Evolutionary conservation across 2,888 invertebrate genomes (phyloP), one percentile per base, ranked within the genome.

Genomic region (Pogonocherus hispidulus): DNA sequence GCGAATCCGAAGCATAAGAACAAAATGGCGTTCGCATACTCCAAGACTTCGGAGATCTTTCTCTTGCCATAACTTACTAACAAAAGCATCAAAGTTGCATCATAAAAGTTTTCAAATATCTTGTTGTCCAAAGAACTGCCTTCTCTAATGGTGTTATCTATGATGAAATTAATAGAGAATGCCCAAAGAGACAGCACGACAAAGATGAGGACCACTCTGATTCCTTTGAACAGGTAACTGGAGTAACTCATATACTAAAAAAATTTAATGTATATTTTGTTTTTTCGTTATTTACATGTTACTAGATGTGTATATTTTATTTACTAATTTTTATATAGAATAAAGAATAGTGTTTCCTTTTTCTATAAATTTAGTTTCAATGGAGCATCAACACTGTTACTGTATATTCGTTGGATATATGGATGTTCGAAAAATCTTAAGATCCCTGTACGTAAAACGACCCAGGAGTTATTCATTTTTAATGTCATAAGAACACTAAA

Each of bases 1-100:
- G 23, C 47, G 52, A 63, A 63, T 18, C 63, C 63, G 14, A 63
- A 63, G n/a, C 41, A 51, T 41, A 63, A 18, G 19, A 78, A 72
- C 1, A 70, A 18, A 27, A 77, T 64, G 19, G 51, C 46, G n/a
- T 18, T 46, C 4, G 9, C 19, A 20, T 41, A 52, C 18, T 63
- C 52, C 14, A 3, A 1, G 2, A 16, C 11, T 2, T 18, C 22
- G 2, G 18, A 20, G 9, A 51, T 27, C 8, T 52, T 20, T 6
- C 20, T 5, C 18, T 14, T 27, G 1, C 52, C 37, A 11, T 37
- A 37, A 16, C 63, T 23, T 9, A 63, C 52, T 14, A 63, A 20
- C 19, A 63, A 20, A 3, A 63, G 52, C 27, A 41, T 23, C 1
- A 46, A 16, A 3, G 59, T 59, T 4, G 59, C 59, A 1, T 47